Percentiles rank a stretch among this genome's conserved stretches.
Evolutionary conservation across 2,888 invertebrate genomes (phyloP).

Genomic region (Clostera curtula): DNA sequence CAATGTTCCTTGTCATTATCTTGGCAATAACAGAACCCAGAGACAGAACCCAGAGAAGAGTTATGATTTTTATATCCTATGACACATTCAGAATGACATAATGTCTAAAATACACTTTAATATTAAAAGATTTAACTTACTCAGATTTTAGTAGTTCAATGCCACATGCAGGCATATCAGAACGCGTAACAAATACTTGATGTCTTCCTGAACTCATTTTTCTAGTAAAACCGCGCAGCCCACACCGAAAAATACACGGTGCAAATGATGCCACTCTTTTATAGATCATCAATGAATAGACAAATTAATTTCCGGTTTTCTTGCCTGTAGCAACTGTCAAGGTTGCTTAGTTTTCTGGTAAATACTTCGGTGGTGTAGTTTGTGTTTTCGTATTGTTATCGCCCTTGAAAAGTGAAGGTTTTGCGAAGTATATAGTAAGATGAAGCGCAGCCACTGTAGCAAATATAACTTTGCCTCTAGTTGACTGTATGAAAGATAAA

Average conservation of each 20-base stretch:
- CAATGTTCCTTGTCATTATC: too few species aligned
- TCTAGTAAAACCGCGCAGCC: conserved; percentile 24
- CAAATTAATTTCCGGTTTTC: conserved; percentile 26
- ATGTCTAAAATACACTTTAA: too few species aligned
- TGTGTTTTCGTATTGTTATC: conserved; percentile 29
- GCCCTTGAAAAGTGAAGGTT: conserved; percentile 61
- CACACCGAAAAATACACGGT: conserved; percentile 27
- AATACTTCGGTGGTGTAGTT: conserved; percentile 47
- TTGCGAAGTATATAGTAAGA: conserved; percentile 52
- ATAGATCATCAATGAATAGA: conserved; percentile 44
- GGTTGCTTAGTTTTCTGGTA: conserved; percentile 50
- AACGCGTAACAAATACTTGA: conserved; percentile 78
- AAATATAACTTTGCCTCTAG: conserved; percentile 56
- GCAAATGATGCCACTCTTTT: conserved; percentile 26
- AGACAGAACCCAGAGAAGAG: too few species aligned
- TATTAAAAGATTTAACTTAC: too few species aligned
- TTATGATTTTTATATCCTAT: too few species aligned
- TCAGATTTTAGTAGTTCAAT: conserved; percentile 74
- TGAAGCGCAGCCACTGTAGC: conserved; percentile 57
- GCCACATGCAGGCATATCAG: conserved; percentile 77
- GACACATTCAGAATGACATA: too few species aligned
- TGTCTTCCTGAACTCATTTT: conserved; percentile 57
- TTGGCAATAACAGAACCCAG: too few species aligned
- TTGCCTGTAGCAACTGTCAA: conserved; percentile 18
- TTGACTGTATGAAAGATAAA: conserved; percentile 53